A percentile compares a stretch with the other conserved stretches of the same genome.
Evolutionary conservation across 1,140 invertebrate species (phyloP).

Genomic region (Trichonephila clavipes): DNA sequence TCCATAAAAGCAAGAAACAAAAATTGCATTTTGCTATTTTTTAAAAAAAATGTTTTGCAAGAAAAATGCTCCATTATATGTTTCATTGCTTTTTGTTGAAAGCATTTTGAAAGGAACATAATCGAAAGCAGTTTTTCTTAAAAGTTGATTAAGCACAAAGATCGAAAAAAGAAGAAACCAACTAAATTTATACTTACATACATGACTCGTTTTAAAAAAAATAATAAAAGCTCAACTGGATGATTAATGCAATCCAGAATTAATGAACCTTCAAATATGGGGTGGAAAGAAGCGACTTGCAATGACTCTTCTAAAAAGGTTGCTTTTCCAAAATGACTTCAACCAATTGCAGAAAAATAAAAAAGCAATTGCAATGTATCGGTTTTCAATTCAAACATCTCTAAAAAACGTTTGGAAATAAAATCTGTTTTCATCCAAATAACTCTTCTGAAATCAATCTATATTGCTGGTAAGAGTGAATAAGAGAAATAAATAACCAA

Average conservation of each 20-base stretch:
- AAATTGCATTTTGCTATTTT: neutral
- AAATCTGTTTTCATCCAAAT: conserved; percentile 34
- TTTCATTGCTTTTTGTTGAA: neutral
- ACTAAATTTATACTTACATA: neutral
- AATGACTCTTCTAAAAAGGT: conserved; percentile 33
- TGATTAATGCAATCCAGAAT: conserved; percentile 11
- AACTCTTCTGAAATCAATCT: conserved; percentile 4
- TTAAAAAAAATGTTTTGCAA: neutral
- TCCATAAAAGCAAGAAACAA: neutral
- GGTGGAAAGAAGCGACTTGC: neutral
- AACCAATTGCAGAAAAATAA: neutral
- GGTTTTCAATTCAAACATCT: conserved; percentile 6
- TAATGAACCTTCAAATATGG: conserved; percentile 25
- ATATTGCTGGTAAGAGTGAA: neutral
- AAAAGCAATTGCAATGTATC: conserved; percentile 13
- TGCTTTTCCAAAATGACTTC: neutral
- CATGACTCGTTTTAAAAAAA: neutral
- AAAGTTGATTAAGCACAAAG: conserved; percentile 1
- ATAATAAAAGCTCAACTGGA: neutral
- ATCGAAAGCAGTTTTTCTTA: conserved; percentile 12
- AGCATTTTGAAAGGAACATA: neutral
- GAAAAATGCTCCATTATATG: neutral
- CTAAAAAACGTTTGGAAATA: neutral
- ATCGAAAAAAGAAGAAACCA: neutral
- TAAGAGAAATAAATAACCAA: conserved; percentile 5